Percentiles rank a stretch among this genome's conserved stretches.
phyloP scores from a whole-genome alignment of 2,888 invertebrate genomes.

The Nineta flava region DNA sequence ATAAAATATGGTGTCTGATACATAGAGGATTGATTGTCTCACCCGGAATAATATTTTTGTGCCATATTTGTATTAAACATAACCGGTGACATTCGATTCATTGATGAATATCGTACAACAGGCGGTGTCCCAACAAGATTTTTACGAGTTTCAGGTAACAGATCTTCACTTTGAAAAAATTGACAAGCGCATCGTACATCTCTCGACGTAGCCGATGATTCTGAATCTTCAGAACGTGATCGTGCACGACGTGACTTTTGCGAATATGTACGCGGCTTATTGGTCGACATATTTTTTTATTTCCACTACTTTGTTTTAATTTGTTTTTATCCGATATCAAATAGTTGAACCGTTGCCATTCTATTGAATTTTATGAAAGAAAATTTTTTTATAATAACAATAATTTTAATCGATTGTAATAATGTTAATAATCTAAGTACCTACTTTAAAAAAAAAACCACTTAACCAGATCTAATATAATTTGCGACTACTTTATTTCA shows the following conservation, averaged over 20 bases:
- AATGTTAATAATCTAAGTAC: not conserved
- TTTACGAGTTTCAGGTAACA: conserved; percentile 52
- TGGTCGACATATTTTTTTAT: not conserved
- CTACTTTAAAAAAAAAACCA: not conserved
- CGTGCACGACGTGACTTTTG: conserved; percentile 21
- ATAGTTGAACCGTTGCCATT: too few relatives aligned
- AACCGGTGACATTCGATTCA: conserved; percentile 1
- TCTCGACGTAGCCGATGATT: conserved; percentile 47
- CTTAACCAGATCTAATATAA: not conserved
- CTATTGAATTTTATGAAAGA: too few relatives aligned
- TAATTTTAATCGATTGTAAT: too few relatives aligned
- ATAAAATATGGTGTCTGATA: too few relatives aligned
- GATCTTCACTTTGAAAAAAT: conserved; percentile 65
- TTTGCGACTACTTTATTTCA: conserved; percentile 1
- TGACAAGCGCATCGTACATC: conserved; percentile 78
- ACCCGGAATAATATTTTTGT: not conserved
- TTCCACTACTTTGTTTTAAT: not conserved
- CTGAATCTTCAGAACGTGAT: conserved; percentile 54
- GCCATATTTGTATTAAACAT: not conserved
- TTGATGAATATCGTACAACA: conserved; percentile 11
- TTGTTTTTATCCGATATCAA: too few relatives aligned
- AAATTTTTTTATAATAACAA: too few relatives aligned
- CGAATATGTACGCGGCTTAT: not conserved
- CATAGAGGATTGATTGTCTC: too few relatives aligned
- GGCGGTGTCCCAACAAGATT: conserved; percentile 51